Evolutionary conservation across 1,140 invertebrate genomes (phyloP).

Genomic region (Pomacea maculata): DNA sequence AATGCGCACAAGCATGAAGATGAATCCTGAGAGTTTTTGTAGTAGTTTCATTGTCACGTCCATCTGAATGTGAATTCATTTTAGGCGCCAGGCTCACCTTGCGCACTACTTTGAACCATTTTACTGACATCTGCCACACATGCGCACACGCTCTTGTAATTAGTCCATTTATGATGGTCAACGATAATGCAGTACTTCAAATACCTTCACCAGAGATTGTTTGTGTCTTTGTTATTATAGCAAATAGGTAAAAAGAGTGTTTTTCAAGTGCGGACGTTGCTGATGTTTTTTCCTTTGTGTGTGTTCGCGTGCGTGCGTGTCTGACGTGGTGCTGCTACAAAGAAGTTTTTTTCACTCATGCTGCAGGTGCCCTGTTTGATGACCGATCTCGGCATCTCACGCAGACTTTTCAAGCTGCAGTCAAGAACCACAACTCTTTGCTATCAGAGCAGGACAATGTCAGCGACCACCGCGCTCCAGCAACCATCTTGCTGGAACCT

Average conservation of each 20-base stretch:
- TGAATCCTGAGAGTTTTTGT: too few species aligned
- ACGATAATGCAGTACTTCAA: background rate
- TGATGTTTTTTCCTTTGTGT: too few species aligned
- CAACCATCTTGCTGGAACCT: slow-evolving; percentile 10
- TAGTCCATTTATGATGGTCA: too few species aligned
- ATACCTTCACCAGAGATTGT: background rate
- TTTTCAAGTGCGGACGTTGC: too few species aligned
- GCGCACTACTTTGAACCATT: too few species aligned
- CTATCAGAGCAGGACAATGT: background rate
- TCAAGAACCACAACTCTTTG: background rate
- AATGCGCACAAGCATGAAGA: too few species aligned
- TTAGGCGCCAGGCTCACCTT: too few species aligned
- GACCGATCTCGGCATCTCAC: slow-evolving; percentile 20
- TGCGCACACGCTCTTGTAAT: too few species aligned
- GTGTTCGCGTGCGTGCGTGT: background rate
- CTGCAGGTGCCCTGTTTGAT: slow-evolving; percentile 26
- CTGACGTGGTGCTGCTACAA: background rate
- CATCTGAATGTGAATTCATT: too few species aligned
- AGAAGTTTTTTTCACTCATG: background rate
- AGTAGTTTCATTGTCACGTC: too few species aligned
- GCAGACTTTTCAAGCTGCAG: background rate
- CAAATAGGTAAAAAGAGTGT: too few species aligned
- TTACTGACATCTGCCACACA: too few species aligned
- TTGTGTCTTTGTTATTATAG: background rate
- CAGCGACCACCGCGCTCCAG: background rate